Conservation (phyloP, 2,888 invertebrate species). For the Sthenelais limicola region DNA sequence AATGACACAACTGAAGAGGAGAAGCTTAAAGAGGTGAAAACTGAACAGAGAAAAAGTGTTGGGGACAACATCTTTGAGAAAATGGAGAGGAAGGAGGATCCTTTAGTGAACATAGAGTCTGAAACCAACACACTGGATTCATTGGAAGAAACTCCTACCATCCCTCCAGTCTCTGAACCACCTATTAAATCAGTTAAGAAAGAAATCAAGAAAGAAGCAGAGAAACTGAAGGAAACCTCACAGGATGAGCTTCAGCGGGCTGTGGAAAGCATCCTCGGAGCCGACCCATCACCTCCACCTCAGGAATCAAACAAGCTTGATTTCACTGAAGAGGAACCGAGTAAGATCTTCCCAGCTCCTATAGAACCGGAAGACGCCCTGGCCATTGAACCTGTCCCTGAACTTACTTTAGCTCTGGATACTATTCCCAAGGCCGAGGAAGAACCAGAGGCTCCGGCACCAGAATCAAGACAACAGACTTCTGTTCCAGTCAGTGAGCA, state of each 20-base stretch:
- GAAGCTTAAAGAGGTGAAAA: neutral
- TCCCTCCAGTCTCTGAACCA: slow-evolving; percentile 10
- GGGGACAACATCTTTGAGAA: slow-evolving; percentile 46
- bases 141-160: neutral
- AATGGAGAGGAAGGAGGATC: slow-evolving; percentile 42
- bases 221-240: slow-evolving; percentile 44
- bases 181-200: neutral
- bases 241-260: slow-evolving; percentile 29
- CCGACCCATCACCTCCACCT: neutral
- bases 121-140: too few species aligned
- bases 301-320: neutral
- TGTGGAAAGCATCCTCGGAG: slow-evolving; percentile 16
- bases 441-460: neutral
- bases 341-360: neutral
- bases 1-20: neutral
- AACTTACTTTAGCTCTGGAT: too few species aligned
- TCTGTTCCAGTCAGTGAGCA: slow-evolving; percentile 14
- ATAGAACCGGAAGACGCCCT: slow-evolving; percentile 6
- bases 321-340: slow-evolving; percentile 2
- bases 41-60: neutral
- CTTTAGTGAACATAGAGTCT: neutral
- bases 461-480: neutral
- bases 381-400: slow-evolving; percentile 3
- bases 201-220: slow-evolving; percentile 23
- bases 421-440: too few species aligned